Percentiles rank a stretch among this genome's conserved stretches.
Evolutionary conservation across 2,888 invertebrate species (phyloP).

Genomic region (Isotomurus palustris): DNA sequence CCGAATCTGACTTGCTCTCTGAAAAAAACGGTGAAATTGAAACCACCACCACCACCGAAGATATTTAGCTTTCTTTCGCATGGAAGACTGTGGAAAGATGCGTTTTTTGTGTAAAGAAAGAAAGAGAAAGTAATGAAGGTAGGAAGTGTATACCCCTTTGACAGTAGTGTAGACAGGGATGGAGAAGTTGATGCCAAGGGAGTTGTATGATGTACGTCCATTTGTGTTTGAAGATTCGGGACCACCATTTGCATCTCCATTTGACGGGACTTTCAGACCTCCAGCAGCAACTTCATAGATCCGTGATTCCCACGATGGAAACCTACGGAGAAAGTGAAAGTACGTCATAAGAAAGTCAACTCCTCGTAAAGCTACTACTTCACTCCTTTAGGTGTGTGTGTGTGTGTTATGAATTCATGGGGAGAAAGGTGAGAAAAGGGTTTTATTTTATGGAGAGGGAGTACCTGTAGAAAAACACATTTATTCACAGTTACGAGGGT

Average conservation of each 20-base stretch:
- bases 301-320: conserved; percentile 92
- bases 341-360: too few species aligned
- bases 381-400: too few species aligned
- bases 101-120: neutral
- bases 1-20: conserved; percentile 90
- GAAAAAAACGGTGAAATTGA: conserved; percentile 44
- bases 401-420: too few species aligned
- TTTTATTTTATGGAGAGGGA: too few species aligned
- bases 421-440: too few species aligned
- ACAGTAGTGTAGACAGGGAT: conserved; percentile 93
- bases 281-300: conserved; percentile 73
- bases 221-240: conserved; percentile 30
- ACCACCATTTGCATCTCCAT: conserved; percentile 36
- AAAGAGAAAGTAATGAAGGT: neutral
- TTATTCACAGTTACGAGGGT: too few species aligned
- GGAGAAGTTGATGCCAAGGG: conserved; percentile 48
- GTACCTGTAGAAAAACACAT: too few species aligned
- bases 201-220: conserved; percentile 42
- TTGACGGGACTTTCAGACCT: conserved; percentile 46
- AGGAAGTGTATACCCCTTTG: conserved; percentile 64
- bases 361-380: too few species aligned
- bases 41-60: neutral
- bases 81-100: conserved; percentile 13
- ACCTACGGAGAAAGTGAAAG: conserved; percentile 49
- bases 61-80: neutral